Base-by-base conservation (phyloP, 2,888 invertebrate genomes). In the Phymatocera aterrima region DNA sequence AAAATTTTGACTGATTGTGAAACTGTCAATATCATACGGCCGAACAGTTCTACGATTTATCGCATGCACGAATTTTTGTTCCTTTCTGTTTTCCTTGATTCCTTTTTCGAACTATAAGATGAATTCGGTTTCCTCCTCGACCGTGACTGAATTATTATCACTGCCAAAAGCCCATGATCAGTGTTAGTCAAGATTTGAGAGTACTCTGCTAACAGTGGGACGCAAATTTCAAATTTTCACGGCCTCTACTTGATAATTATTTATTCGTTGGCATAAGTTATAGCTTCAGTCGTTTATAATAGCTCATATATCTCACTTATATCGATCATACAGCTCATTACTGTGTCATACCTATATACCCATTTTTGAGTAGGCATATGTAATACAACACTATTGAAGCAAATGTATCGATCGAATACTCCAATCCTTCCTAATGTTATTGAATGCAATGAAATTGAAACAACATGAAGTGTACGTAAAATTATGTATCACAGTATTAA, bases 131-230 rank as follows among this genome's bases (percentile, higher is more conserved):
- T 88, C 87, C 88, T 88, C 88, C 87, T 85, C 87, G 87, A 87
- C 85, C 85, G 85, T 86, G 85, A 88, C 86, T 86, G 85, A 90
- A n/a, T 88, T 85, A 85, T 89, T 85, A 85, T 89, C 89, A 90
- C 90, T 90, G 90, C 90, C 90, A 87, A 89, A 90, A 88, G 83
- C 86, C 87, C 88, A 85, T 18, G 46, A 78, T 57, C 54, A 46
- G 37, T 37, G 54, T 60, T 57, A 43, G 77, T 77, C 37, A 43
- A 77, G 64, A 43, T 77, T 77, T 82, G 83, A 86, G 79, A 79
- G 81, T 40, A 57, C 77, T 81, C 84, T 84, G 83, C 57, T 54
- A 70, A 68, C 65, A 74, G 40, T 51, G 65, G 64, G 46, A 46
- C 15, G 51, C 40, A 77, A 61, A 48, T 46, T 46, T 54, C 64